Base-by-base conservation (phyloP, 2,888 invertebrate genomes). In the Steinernema hermaphroditum region DNA sequence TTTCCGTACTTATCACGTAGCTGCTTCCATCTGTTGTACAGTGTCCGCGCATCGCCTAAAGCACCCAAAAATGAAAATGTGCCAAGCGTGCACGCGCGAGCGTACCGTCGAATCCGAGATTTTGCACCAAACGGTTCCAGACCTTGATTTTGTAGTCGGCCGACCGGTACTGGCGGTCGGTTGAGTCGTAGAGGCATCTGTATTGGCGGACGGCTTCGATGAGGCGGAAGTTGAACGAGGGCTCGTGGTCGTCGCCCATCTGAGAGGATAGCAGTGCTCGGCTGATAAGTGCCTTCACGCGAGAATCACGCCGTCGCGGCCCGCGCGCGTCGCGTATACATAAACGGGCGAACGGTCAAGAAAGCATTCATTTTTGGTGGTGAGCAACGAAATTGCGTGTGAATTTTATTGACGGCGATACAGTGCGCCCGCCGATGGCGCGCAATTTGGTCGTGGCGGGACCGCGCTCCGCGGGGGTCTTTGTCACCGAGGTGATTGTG, bases 1-100 rank as follows among this genome's bases (percentile, higher is more conserved):
- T 83, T 83, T 54, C 83, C 83, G 49, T 82, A 83, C 75, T 83
- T 83, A 74, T 83, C 83, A 44, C 83, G 71, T 22, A 83, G 73
- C 71, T 83, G 83, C 71, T 83, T 83, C 83, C 83, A 83, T 68
- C 83, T 68, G 8, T 79, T 78, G 9, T 80, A 77, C 24, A 83
- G 73, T 71, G 79, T 79, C 62, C 80, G 68, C 27, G 81, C 76
- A 50, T 83, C 83, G 0, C 83, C 82, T 27, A 71, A 81, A 82
- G 8, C 54, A 0, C 83, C 82, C 22, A 71, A 81, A 82, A 6
- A 69, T 8, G 74, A 19, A n/a, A 57, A 68, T 68, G 68, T 24
- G 22, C 24, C 9, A n/a, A 8, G n/a, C 6, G 22, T 12, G 37
- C 37, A 12, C 37, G 12, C 12, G 37, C 12, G 37, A 37, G n/a